Percentiles rank a stretch among this genome's conserved stretches.
phyloP scores from a whole-genome alignment of 2,113 vertebrate species.

The Esox niger region DNA sequence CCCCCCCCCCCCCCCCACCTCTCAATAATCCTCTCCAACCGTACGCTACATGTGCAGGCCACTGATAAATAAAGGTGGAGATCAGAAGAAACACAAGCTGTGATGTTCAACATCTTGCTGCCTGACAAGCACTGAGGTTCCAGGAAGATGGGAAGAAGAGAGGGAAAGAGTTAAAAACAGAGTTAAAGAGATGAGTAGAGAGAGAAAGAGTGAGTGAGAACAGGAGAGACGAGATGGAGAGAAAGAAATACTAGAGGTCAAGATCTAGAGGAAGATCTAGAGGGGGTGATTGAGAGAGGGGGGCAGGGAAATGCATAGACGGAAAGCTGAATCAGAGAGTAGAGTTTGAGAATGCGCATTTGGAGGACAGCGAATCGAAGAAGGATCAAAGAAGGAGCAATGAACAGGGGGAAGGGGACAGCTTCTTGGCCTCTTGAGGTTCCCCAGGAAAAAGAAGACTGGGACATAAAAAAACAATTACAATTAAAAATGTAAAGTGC shows the following conservation, averaged over 20 bases:
- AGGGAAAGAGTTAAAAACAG: constrained; percentile 5
- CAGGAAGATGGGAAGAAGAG: constrained; percentile 27
- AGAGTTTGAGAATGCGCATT: constrained; percentile 11
- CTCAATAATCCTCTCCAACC: too few species aligned
- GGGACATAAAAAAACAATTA: constrained; percentile 16
- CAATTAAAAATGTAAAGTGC: constrained; percentile 25
- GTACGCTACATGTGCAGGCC: constrained; percentile 62
- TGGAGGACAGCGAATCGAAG: not conserved
- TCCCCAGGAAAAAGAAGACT: constrained; percentile 13
- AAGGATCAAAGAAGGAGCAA: constrained; percentile 7
- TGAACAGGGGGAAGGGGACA: not conserved
- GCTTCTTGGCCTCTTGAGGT: not conserved
- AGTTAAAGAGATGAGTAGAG: not conserved
- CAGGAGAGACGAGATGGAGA: too few species aligned
- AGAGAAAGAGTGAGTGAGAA: constrained; percentile 15
- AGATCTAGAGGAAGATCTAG: not conserved
- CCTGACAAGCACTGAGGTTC: constrained; percentile 34
- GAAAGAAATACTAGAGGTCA: too few species aligned
- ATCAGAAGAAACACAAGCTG: constrained; percentile 68
- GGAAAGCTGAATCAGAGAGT: too few species aligned
- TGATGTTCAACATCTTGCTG: constrained; percentile 60
- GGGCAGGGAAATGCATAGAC: too few species aligned
- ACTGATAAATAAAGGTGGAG: constrained; percentile 61
- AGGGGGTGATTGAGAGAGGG: not conserved
- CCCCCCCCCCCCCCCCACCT: constrained; percentile 36